These are phyloP conservation scores for Wasmannia auropunctata DNA, from an alignment of 1,140 invertebrate genomes.

Conservation along the genomic window DNA sequence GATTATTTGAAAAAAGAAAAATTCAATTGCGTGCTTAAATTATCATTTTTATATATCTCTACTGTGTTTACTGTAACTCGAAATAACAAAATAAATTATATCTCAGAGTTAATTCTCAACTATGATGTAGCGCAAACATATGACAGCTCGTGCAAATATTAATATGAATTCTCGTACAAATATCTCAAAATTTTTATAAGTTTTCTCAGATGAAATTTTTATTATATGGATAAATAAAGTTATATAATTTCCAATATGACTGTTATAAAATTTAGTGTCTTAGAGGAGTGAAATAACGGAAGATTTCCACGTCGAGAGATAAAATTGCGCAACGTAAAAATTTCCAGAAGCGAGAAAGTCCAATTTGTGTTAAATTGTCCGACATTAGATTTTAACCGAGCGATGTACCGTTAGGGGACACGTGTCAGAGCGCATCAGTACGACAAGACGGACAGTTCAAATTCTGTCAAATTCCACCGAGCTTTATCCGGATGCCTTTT, in stretches of 20 bases:
- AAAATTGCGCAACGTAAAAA: slow-evolving; percentile 7
- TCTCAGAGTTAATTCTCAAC: neutral
- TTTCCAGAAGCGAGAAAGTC: neutral
- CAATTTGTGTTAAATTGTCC: slow-evolving; percentile 67
- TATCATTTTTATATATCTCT: neutral
- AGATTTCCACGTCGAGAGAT: neutral
- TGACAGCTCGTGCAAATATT: neutral
- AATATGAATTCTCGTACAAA: neutral
- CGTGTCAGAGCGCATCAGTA: neutral
- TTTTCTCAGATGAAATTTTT: neutral
- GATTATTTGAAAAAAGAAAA: neutral
- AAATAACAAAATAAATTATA: slow-evolving; percentile 1
- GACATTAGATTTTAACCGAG: slow-evolving; percentile 65
- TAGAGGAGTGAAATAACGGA: neutral
- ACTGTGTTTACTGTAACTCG: neutral
- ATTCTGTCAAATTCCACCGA: neutral
- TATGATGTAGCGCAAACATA: neutral
- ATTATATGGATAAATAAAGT: neutral
- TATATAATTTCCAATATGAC: neutral
- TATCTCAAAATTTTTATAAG: neutral
- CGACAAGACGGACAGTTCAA: neutral
- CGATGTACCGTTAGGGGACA: slow-evolving; percentile 44
- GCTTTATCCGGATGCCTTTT: neutral
- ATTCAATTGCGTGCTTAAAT: neutral
- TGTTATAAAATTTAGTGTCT: neutral